Percentiles rank a stretch among this genome's conserved stretches.
Conservation (phyloP, 1,140 invertebrate species). For the Pogonomyrmex barbatus region DNA sequence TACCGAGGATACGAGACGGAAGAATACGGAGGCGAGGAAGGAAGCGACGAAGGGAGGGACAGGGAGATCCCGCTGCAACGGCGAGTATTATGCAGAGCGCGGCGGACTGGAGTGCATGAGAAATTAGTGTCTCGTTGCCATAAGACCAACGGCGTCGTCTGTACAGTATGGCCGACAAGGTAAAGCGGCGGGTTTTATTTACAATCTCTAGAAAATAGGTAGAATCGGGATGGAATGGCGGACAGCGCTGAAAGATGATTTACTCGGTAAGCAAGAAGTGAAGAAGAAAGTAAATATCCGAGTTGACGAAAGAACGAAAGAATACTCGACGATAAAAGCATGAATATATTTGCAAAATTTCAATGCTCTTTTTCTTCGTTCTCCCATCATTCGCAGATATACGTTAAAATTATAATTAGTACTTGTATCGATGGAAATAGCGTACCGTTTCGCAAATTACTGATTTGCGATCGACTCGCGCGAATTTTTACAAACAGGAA, state of each 20-base stretch:
- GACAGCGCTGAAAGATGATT: constrained; percentile 21
- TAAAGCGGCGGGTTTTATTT: constrained; percentile 55
- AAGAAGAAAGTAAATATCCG: background rate
- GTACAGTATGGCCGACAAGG: constrained; percentile 43
- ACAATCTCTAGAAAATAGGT: constrained; percentile 52
- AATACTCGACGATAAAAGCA: background rate
- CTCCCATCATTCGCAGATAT: no score
- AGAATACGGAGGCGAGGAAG: constrained; percentile 49
- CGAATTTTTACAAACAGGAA: background rate
- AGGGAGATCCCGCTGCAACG: constrained; percentile 34
- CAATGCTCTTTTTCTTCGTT: background rate
- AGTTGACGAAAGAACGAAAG: background rate
- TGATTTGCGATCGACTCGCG: background rate
- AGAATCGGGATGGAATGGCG: constrained; percentile 29
- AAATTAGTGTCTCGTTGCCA: constrained; percentile 69
- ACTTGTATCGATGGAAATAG: background rate
- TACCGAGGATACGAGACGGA: constrained; percentile 56
- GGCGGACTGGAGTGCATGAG: constrained; percentile 52
- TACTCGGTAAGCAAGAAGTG: background rate
- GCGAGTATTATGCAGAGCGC: constrained; percentile 60
- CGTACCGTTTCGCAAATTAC: background rate
- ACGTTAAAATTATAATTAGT: constrained; percentile 19
- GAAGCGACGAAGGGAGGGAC: constrained; percentile 19
- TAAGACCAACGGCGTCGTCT: constrained; percentile 62
- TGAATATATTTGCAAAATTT: background rate